Evolutionary conservation across 2,797 vertebrate genomes (phyloP).

Genomic region (Poecilia velifera): DNA sequence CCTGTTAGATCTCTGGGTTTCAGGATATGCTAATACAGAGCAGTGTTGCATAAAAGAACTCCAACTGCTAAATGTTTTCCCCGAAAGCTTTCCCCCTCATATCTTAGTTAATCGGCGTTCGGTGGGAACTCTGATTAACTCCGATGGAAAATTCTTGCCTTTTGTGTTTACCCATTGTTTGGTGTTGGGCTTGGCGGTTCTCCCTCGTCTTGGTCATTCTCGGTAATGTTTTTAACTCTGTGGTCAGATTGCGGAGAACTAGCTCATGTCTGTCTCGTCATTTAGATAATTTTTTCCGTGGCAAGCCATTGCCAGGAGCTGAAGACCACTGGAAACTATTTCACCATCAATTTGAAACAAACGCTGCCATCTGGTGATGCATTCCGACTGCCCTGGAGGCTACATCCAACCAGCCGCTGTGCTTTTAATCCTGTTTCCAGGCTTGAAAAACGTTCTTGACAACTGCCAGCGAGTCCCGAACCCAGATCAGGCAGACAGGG

Average conservation of each 20-base stretch:
- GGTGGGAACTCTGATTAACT: slow-evolving; percentile 56
- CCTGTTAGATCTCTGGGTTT: slow-evolving; percentile 53
- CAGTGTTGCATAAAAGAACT: slow-evolving; percentile 39
- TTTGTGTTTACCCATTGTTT: slow-evolving; percentile 31
- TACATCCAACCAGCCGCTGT: slow-evolving; percentile 17
- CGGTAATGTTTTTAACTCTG: slow-evolving; percentile 71
- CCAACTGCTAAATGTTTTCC: slow-evolving; percentile 33
- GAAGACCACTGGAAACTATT: slow-evolving; percentile 82
- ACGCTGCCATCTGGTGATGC: slow-evolving; percentile 76
- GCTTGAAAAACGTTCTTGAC: slow-evolving; percentile 92
- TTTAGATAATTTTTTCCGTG: slow-evolving; percentile 76
- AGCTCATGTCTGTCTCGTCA: slow-evolving; percentile 76
- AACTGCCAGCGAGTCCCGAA: slow-evolving; percentile 93
- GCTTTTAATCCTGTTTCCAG: slow-evolving; percentile 68
- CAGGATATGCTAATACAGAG: slow-evolving; percentile 38
- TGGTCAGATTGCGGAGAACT: slow-evolving; percentile 69
- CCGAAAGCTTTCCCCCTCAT: slow-evolving; percentile 33
- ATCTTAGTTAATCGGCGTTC: slow-evolving; percentile 33
- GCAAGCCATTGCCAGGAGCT: slow-evolving; percentile 61
- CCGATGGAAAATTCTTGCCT: slow-evolving; percentile 52
- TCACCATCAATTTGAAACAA: slow-evolving; percentile 60
- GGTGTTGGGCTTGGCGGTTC: slow-evolving; percentile 42
- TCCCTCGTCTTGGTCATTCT: slow-evolving; percentile 68
- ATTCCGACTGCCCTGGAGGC: slow-evolving; percentile 31
- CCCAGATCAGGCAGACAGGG: slow-evolving; percentile 87